Evolutionary conservation across 2,888 invertebrate species (phyloP), one percentile per base, ranked within the genome.

Genomic region (Chouioia cunea): DNA sequence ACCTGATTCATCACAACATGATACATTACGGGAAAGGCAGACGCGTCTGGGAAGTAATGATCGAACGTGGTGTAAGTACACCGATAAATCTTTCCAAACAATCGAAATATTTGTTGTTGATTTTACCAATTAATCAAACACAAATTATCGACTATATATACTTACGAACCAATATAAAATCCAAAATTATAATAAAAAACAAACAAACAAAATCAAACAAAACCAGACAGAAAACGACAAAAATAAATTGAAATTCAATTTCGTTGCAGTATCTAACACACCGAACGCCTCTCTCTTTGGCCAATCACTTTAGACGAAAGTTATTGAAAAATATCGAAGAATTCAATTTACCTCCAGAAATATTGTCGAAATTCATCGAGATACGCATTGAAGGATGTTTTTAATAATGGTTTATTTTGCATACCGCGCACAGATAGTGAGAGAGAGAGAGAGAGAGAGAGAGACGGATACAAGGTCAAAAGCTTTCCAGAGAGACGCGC

Each of bases 221-320:
- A n/a, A n/a, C n/a, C n/a, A n/a, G n/a, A n/a, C n/a, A n/a, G n/a
- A n/a, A n/a, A n/a, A n/a, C n/a, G n/a, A n/a, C n/a, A 14, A 46
- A 14, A 22, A 16, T 4, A 44, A 56, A 2, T 14, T 10, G 1
- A 8, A 15, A 12, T 36, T 36, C 18, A 6, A 36, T 22, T 57
- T 43, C 47, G 6, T 36, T 10, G 10, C 36, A 70, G 70, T 70
- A 65, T 14, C 43, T 65, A 54, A 10, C 0, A 6, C 70, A 70
- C 20, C 27, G 70, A 8, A 43, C 60, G 0, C 4, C 20, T 0
- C 54, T 65, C 4, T 70, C 70, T 1, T 14, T 70, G 16, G 59
- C 48, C 14, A 70, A 70, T 48, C 44, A 70, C n/a, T 70, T 70
- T 12, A 60, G 56, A 15, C 54, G 12, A 23, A 8, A 10, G 2